Evolutionary conservation across 2,888 invertebrate species (phyloP).

Genomic region (Drosophila multiciliata): DNA sequence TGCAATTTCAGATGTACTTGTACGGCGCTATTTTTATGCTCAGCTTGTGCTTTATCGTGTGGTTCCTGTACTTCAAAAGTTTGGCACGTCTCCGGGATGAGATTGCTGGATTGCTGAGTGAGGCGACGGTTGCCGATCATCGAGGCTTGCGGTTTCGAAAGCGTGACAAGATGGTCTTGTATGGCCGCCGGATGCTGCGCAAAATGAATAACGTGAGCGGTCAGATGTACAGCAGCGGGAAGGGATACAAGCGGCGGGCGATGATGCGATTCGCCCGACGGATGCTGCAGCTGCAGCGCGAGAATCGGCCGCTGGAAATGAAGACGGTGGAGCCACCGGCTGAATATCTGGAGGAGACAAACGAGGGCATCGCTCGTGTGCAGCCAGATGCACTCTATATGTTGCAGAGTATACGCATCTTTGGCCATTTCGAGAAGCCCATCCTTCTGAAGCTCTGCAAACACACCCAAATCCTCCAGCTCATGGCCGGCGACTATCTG

Average conservation of each 20-base stretch:
- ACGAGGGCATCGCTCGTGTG: constrained; percentile 93
- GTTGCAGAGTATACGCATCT: constrained; percentile 97
- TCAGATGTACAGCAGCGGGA: constrained; percentile 89
- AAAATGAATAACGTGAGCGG: constrained; percentile 93
- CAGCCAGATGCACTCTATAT: constrained; percentile 98
- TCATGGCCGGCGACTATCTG: constrained; percentile 94
- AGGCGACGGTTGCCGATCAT: constrained; percentile 65
- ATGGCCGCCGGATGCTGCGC: constrained; percentile 96
- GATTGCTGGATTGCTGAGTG: constrained; percentile 49
- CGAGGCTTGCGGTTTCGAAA: constrained; percentile 91
- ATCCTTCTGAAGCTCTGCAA: constrained; percentile 98
- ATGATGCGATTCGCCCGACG: constrained; percentile 95
- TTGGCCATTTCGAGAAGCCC: constrained; percentile 98
- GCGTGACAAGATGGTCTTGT: constrained; percentile 98
- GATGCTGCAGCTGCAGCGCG: constrained; percentile 92
- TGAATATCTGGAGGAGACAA: constrained; percentile 96
- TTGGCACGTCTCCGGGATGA: constrained; percentile 67
- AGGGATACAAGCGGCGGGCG: constrained; percentile 92
- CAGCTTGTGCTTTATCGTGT: constrained; percentile 70
- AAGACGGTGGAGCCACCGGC: constrained; percentile 97
- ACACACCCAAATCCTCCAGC: constrained; percentile 94
- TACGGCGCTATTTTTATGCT: constrained; percentile 74
- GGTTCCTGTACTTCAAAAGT: constrained; percentile 80
- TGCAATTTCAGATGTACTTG: constrained; percentile 69
- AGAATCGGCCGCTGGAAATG: constrained; percentile 92